Evolutionary conservation across 1,140 invertebrate species (phyloP).

Genomic region (Sesamia nonagrioides): DNA sequence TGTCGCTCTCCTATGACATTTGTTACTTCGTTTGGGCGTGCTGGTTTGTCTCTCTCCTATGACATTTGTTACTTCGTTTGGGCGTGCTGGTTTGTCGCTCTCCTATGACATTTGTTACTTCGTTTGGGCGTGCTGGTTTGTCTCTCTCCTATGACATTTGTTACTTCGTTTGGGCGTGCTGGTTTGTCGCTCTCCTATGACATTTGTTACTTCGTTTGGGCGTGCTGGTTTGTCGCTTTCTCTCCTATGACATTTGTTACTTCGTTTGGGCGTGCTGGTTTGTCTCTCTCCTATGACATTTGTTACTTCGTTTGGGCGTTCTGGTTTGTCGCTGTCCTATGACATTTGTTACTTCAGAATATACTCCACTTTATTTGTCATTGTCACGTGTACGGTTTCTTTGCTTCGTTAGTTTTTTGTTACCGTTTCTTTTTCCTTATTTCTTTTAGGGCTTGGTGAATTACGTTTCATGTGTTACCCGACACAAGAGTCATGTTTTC

Average conservation of each 20-base stretch:
- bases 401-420: slow-evolving; percentile 35
- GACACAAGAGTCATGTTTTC: neutral
- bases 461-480: slow-evolving; percentile 9
- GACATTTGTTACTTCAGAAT: slow-evolving; percentile 60
- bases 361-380: slow-evolving; percentile 61
- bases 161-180: slow-evolving; percentile 47
- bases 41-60: slow-evolving; percentile 52
- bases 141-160: slow-evolving; percentile 61
- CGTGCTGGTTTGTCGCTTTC: slow-evolving; percentile 48
- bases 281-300: slow-evolving; percentile 60
- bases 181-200: slow-evolving; percentile 56
- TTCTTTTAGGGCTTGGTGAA: slow-evolving; percentile 20
- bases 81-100: slow-evolving; percentile 48
- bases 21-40: slow-evolving; percentile 51
- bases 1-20: slow-evolving; percentile 60
- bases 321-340: slow-evolving; percentile 52
- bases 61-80: slow-evolving; percentile 60
- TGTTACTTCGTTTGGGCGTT: slow-evolving; percentile 51
- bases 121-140: slow-evolving; percentile 40
- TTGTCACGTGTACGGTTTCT: slow-evolving; percentile 51
- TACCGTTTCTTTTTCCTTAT: slow-evolving; percentile 33
- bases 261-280: slow-evolving; percentile 38
- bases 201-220: slow-evolving; percentile 58
- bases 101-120: slow-evolving; percentile 61
- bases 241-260: slow-evolving; percentile 62